Conservation (phyloP, 1,140 invertebrate species). For the Zophobas morio region DNA sequence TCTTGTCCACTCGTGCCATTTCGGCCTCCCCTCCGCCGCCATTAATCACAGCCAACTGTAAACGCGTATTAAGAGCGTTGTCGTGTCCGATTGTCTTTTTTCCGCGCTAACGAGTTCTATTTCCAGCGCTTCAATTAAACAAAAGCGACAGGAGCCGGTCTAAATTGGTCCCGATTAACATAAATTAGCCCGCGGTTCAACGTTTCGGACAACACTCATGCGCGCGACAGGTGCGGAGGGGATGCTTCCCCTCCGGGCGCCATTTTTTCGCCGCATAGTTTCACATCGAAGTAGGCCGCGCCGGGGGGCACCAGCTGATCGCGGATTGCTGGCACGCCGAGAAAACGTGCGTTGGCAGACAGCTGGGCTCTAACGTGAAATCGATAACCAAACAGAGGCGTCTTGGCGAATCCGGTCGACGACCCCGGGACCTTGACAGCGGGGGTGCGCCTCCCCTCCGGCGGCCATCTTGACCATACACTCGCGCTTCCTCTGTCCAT, state of each 20-base stretch:
- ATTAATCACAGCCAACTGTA: background rate
- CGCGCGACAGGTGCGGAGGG: background rate
- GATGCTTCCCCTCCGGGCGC: slow-evolving; percentile 3
- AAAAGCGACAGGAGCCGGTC: background rate
- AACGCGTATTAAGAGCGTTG: slow-evolving; percentile 7
- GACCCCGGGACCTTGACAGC: slow-evolving; percentile 11
- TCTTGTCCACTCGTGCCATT: slow-evolving; percentile 2
- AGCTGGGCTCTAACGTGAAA: slow-evolving; percentile 25
- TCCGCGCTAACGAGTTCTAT: background rate
- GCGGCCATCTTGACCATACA: slow-evolving; percentile 19
- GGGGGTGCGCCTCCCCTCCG: slow-evolving; percentile 6
- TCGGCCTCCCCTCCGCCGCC: slow-evolving; percentile 16
- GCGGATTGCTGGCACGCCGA: background rate
- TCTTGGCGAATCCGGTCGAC: slow-evolving; percentile 18
- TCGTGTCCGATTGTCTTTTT: background rate
- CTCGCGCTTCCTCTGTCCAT: slow-evolving; percentile 7
- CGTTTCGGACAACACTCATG: background rate
- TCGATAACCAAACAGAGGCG: slow-evolving; percentile 3
- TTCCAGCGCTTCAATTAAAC: background rate
- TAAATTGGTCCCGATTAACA: slow-evolving; percentile 8
- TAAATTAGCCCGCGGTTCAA: slow-evolving; percentile 4
- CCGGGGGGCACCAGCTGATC: background rate
- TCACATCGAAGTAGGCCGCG: too few relatives aligned
- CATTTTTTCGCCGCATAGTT: background rate
- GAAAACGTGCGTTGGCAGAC: slow-evolving; percentile 4